Percentiles rank a stretch among this genome's conserved stretches.
Conservation (phyloP, 53 echinoderm and acorn worm species). For the Echinometra lucunter region DNA sequence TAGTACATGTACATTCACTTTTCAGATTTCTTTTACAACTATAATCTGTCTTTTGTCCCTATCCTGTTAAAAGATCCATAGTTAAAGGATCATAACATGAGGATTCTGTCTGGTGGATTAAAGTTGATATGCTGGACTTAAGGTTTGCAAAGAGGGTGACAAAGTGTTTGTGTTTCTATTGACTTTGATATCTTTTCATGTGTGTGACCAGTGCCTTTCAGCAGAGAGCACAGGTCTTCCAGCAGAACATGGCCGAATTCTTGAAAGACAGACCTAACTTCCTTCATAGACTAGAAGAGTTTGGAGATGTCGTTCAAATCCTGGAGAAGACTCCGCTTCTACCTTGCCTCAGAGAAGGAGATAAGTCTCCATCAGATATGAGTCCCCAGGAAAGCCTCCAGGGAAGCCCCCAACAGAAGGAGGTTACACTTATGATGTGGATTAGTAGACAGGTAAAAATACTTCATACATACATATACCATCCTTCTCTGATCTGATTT, state of each 20-base stretch:
- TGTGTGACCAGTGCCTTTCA: constrained; percentile 88
- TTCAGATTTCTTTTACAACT: no score
- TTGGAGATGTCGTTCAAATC: constrained; percentile 75
- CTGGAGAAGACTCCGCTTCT: constrained; percentile 93
- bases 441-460: constrained; percentile 97
- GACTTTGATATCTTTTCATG: not conserved
- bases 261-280: constrained; percentile 78
- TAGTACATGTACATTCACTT: no score
- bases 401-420: constrained; percentile 23
- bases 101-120: no score
- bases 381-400: not conserved
- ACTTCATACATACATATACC: no score
- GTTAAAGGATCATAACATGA: no score
- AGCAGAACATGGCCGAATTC: constrained; percentile 91
- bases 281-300: constrained; percentile 80
- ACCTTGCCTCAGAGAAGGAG: constrained; percentile 74
- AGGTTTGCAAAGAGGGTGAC: no score
- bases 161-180: not conserved
- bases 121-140: no score
- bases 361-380: not conserved
- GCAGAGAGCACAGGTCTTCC: constrained; percentile 85
- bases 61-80: no score
- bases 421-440: constrained; percentile 90
- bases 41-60: no score
- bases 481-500: no score